Evolutionary conservation across 2,888 invertebrate species (phyloP).

Genomic region (Lithosia quadra): DNA sequence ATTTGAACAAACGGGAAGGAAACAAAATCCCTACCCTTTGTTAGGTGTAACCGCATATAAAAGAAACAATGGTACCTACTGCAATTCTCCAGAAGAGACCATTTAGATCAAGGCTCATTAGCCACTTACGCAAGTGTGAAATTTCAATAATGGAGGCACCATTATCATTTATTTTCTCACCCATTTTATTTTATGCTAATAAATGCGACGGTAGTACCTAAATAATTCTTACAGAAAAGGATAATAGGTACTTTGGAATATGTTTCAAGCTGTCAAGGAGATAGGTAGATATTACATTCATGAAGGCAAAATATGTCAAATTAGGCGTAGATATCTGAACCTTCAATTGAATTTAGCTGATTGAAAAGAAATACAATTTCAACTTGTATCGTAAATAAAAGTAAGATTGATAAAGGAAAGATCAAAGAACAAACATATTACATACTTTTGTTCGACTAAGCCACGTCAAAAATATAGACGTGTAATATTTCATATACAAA

Average conservation of each 20-base stretch:
- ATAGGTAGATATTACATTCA: slow-evolving; percentile 33
- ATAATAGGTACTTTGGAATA: slow-evolving; percentile 35
- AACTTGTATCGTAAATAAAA: slow-evolving; percentile 17
- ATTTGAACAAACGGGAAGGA: slow-evolving; percentile 50
- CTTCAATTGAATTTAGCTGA: slow-evolving; percentile 21
- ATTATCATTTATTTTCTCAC: slow-evolving; percentile 48
- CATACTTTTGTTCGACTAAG: slow-evolving; percentile 12
- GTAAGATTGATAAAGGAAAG: slow-evolving; percentile 12
- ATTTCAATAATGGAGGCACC: slow-evolving; percentile 48
- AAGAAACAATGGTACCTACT: slow-evolving; percentile 37
- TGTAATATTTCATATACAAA: slow-evolving; percentile 31
- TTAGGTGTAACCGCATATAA: slow-evolving; percentile 27
- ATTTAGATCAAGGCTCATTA: slow-evolving; percentile 47
- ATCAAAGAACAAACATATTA: slow-evolving; percentile 14
- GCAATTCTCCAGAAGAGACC: slow-evolving; percentile 23
- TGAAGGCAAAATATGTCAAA: slow-evolving; percentile 21
- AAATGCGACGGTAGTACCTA: slow-evolving; percentile 35
- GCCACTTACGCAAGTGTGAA: slow-evolving; percentile 40
- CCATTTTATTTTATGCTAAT: slow-evolving; percentile 54
- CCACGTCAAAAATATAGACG: slow-evolving; percentile 26
- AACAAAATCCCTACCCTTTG: slow-evolving; percentile 43
- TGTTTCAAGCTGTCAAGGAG: slow-evolving; percentile 29
- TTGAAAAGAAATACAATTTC: slow-evolving; percentile 19
- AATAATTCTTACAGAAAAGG: slow-evolving; percentile 40
- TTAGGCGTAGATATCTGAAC: neutral